Conservation (phyloP, 2,113 vertebrate species). For the Chascanopsetta lugubris region DNA sequence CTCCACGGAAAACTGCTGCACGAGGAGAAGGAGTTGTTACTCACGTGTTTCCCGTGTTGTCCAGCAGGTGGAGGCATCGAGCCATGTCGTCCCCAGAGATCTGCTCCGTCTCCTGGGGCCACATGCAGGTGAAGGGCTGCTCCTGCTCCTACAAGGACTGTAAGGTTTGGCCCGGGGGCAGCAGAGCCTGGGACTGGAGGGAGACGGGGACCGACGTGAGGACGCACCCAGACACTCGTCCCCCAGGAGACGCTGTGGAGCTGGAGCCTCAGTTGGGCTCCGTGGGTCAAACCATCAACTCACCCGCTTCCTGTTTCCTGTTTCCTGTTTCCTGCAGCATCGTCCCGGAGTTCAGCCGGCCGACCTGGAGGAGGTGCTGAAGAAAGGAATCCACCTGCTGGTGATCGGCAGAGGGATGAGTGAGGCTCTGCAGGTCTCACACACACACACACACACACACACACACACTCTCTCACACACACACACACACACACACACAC, state of each 20-base stretch:
- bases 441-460: no score
- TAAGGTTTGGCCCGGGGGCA: slow-evolving; percentile 97
- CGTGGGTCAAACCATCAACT: no score
- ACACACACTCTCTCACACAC: no score
- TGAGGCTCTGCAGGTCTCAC: slow-evolving; percentile 94
- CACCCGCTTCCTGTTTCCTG: no score
- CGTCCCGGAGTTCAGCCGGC: slow-evolving; percentile 93
- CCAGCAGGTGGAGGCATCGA: background rate
- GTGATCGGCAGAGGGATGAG: slow-evolving; percentile 96
- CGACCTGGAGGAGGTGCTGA: slow-evolving; percentile 91
- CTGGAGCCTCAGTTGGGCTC: no score
- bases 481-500: no score
- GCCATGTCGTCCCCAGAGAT: slow-evolving; percentile 94
- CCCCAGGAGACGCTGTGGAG: no score
- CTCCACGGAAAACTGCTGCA: no score
- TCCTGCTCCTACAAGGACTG: slow-evolving; percentile 91
- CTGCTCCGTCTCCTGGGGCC: slow-evolving; percentile 91
- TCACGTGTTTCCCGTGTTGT: background rate
- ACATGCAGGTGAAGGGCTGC: slow-evolving; percentile 91
- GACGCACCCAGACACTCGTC: no score
- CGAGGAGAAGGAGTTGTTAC: background rate
- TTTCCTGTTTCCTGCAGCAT: slow-evolving; percentile 79
- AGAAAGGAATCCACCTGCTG: slow-evolving; percentile 84
- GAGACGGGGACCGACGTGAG: slow-evolving; percentile 95
- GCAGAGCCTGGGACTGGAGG: slow-evolving; percentile 94